These are phyloP conservation scores for Cacoxenus indagator DNA, from an alignment of 2,888 invertebrate species.

Conservation along the genomic window DNA sequence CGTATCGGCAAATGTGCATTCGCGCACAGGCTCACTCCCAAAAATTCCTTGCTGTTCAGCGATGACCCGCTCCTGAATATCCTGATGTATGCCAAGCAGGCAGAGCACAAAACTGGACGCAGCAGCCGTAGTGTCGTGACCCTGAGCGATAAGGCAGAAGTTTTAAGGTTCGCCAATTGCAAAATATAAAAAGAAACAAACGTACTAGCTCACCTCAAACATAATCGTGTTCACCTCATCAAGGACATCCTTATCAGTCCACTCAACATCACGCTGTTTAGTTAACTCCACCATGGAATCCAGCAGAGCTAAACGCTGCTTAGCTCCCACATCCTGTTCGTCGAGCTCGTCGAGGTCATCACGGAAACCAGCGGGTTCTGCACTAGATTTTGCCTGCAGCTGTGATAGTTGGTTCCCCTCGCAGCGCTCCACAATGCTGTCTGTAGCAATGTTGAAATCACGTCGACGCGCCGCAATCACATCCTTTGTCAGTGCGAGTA, in stretches of 20 bases:
- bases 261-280: constrained; percentile 75
- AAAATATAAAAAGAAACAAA: neutral
- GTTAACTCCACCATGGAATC: constrained; percentile 87
- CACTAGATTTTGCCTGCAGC: neutral
- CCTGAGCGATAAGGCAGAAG: constrained; percentile 69
- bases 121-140: constrained; percentile 84
- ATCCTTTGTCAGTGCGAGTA: constrained; percentile 81
- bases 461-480: constrained; percentile 75
- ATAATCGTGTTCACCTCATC: constrained; percentile 89
- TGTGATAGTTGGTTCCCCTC: neutral
- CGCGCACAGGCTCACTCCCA: constrained; percentile 78
- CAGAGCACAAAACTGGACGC: constrained; percentile 87
- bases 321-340: constrained; percentile 73
- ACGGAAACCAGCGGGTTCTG: constrained; percentile 73
- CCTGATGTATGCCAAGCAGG: constrained; percentile 81
- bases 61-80: constrained; percentile 80
- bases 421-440: constrained; percentile 15
- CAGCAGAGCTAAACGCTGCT: constrained; percentile 85
- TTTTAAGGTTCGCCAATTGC: neutral
- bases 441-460: constrained; percentile 67
- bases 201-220: constrained; percentile 75
- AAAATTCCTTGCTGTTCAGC: constrained; percentile 80
- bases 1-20: constrained; percentile 80
- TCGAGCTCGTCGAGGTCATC: constrained; percentile 84
- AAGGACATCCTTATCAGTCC: constrained; percentile 82